Percentiles rank a stretch among this genome's conserved stretches.
These are phyloP conservation scores for Myotis planiceps DNA, from an alignment of 2,797 vertebrate genomes.

Conservation along the genomic window DNA sequence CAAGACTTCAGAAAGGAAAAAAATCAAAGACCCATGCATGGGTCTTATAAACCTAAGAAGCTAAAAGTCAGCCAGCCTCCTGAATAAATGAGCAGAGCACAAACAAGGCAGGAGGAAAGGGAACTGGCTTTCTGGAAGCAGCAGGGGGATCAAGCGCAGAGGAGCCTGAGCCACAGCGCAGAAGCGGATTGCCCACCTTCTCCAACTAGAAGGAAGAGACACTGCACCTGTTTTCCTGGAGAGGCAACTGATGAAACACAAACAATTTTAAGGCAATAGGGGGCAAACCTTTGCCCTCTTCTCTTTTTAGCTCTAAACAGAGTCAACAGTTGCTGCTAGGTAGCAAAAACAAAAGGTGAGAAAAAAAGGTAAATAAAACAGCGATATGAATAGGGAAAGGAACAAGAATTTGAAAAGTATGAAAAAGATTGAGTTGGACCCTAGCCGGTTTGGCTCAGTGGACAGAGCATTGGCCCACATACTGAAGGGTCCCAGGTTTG, in stretches of 20 bases:
- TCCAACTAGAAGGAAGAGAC: neutral
- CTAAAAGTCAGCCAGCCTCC: neutral
- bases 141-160: rapidly evolving
- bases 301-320: neutral
- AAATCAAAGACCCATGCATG: neutral
- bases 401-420: neutral
- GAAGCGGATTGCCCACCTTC: neutral
- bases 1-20: neutral
- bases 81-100: neutral
- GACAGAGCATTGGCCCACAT: too few relatives aligned
- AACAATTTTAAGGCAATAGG: neutral
- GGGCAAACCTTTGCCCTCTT: neutral
- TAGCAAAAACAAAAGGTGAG: neutral
- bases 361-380: neutral
- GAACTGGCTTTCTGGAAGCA: neutral
- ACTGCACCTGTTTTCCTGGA: neutral
- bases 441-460: too few relatives aligned
- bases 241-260: neutral
- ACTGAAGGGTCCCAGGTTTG: too few relatives aligned
- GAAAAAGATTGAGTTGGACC: neutral
- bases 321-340: neutral
- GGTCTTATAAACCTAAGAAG: neutral
- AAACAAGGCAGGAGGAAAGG: neutral
- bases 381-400: neutral
- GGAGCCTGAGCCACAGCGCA: neutral